Conservation (phyloP, 2,888 invertebrate species). For the Idaea dimidiata region DNA sequence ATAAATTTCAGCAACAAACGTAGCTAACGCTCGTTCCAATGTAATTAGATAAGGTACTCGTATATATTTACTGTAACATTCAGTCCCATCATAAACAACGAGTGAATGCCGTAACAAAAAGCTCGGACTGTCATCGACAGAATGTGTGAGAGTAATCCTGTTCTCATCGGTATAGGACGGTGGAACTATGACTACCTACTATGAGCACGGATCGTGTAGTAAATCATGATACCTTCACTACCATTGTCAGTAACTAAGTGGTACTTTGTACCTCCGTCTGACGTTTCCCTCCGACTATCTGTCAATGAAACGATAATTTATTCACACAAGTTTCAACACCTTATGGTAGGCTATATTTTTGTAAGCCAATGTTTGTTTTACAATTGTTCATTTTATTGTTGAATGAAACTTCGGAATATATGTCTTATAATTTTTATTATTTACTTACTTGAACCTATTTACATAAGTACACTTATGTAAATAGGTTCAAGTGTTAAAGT, state of each 20-base stretch:
- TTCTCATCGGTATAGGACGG: slow-evolving; percentile 55
- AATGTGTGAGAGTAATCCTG: slow-evolving; percentile 62
- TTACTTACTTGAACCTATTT: slow-evolving; percentile 8
- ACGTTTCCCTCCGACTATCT: slow-evolving; percentile 24
- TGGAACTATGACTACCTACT: too few relatives aligned
- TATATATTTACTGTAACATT: slow-evolving; percentile 9
- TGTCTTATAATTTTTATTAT: not conserved
- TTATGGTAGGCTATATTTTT: slow-evolving; percentile 23
- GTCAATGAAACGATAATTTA: slow-evolving; percentile 33
- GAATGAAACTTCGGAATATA: too few relatives aligned
- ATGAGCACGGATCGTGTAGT: slow-evolving; percentile 65
- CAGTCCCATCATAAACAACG: not conserved
- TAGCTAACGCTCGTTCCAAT: slow-evolving; percentile 19
- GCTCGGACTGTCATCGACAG: slow-evolving; percentile 58
- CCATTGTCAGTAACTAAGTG: slow-evolving; percentile 15
- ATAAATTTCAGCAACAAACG: too few relatives aligned
- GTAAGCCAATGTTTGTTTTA: slow-evolving; percentile 13
- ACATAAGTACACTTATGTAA: not conserved
- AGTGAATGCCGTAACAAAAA: slow-evolving; percentile 34
- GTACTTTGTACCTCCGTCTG: slow-evolving; percentile 13
- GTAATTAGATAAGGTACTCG: slow-evolving; percentile 17
- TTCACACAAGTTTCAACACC: slow-evolving; percentile 32
- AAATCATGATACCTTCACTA: slow-evolving; percentile 50
- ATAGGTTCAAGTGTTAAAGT: not conserved
- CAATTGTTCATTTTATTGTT: not conserved